phyloP scores from a whole-genome alignment of 1,140 invertebrate species.

The Pollicipes pollicipes region DNA sequence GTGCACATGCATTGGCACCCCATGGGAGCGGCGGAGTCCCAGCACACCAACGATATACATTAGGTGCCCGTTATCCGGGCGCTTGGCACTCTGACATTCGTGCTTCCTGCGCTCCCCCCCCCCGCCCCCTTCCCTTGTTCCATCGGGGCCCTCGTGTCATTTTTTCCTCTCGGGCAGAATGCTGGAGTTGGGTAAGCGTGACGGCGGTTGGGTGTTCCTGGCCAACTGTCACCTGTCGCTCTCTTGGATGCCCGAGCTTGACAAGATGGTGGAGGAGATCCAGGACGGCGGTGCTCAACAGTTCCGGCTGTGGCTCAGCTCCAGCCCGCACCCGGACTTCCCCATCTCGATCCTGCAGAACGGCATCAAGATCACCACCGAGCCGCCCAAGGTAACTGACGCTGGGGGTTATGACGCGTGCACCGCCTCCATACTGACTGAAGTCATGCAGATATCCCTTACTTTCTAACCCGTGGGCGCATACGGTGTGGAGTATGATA shows the following conservation, averaged over 20 bases:
- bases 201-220: constrained; percentile 28
- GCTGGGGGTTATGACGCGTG: constrained; percentile 59
- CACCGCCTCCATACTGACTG: constrained; percentile 59
- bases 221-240: constrained; percentile 71
- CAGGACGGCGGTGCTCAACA: constrained; percentile 30
- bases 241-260: constrained; percentile 69
- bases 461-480: too few species aligned
- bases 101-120: too few species aligned
- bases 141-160: too few species aligned
- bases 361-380: constrained; percentile 37
- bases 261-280: constrained; percentile 65
- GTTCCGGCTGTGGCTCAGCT: constrained; percentile 36
- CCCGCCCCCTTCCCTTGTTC: too few species aligned
- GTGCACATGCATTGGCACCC: too few species aligned
- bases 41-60: too few species aligned
- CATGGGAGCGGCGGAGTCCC: too few species aligned
- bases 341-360: constrained; percentile 36
- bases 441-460: too few species aligned
- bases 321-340: constrained; percentile 33
- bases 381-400: constrained; percentile 43
- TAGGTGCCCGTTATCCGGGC: too few species aligned
- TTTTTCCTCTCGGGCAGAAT: constrained; percentile 36
- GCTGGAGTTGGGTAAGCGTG: constrained; percentile 31
- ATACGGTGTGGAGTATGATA: too few species aligned
- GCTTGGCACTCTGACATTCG: too few species aligned